A percentile compares a stretch with the other conserved stretches of the same genome.
phyloP scores from a whole-genome alignment of 1,140 invertebrate genomes.

The Drepana arcuata region DNA sequence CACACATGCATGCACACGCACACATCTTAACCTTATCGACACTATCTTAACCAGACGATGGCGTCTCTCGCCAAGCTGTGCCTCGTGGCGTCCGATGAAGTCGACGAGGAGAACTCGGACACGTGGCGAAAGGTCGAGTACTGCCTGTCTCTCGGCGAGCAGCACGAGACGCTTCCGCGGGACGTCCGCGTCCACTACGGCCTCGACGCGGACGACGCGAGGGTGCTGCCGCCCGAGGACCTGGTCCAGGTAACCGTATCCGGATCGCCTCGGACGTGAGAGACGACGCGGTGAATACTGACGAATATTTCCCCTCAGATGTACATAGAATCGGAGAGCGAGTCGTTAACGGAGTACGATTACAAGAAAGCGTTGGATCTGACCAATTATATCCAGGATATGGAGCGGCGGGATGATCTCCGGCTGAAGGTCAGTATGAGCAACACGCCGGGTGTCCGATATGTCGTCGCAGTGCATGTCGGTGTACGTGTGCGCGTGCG shows the following conservation, averaged over 20 bases:
- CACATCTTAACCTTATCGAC: not conserved
- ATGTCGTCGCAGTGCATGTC: not conserved
- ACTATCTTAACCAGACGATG: slow-evolving; percentile 69
- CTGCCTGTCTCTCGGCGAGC: slow-evolving; percentile 40
- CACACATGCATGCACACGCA: too few relatives aligned
- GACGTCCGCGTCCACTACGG: slow-evolving; percentile 33
- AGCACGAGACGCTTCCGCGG: slow-evolving; percentile 39
- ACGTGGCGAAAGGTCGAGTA: slow-evolving; percentile 18
- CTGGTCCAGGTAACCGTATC: slow-evolving; percentile 51
- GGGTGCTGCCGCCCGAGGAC: slow-evolving; percentile 38
- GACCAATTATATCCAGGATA: slow-evolving; percentile 39
- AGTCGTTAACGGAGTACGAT: slow-evolving; percentile 51
- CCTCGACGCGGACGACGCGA: slow-evolving; percentile 21
- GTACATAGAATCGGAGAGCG: slow-evolving; percentile 47
- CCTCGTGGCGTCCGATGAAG: slow-evolving; percentile 31
- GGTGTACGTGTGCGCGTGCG: slow-evolving; percentile 4
- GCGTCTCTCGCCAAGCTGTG: slow-evolving; percentile 80
- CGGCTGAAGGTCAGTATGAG: slow-evolving; percentile 22
- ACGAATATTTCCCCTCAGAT: too few relatives aligned
- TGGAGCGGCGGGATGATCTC: slow-evolving; percentile 39
- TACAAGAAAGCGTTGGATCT: slow-evolving; percentile 59
- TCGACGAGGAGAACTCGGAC: slow-evolving; percentile 2
- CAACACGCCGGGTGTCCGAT: not conserved
- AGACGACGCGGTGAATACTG: too few relatives aligned
- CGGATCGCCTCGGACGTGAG: too few relatives aligned